These are phyloP conservation scores for Diorhabda carinulata DNA, from an alignment of 1,140 invertebrate genomes.

Conservation along the genomic window DNA sequence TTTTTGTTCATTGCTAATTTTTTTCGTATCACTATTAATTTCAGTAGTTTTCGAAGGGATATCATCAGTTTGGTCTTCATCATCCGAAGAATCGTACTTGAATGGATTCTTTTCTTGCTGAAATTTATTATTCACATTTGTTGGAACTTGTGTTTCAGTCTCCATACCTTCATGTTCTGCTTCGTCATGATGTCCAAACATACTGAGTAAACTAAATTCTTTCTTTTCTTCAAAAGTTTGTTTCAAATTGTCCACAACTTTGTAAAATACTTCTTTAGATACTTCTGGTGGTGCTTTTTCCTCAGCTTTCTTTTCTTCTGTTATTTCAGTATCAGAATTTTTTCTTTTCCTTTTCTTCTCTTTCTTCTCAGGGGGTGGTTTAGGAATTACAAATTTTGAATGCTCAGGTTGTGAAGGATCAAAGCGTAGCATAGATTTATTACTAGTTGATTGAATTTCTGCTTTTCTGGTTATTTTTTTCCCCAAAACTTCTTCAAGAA, in stretches of 20 bases:
- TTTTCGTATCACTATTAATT: conserved; percentile 24
- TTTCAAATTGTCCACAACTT: conserved; percentile 57
- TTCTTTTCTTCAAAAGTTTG: conserved; percentile 51
- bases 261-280: conserved; percentile 62
- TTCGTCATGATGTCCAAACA: conserved; percentile 48
- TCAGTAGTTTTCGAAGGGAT: conserved; percentile 17
- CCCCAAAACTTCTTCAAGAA: conserved; percentile 17
- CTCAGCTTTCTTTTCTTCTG: conserved; percentile 39
- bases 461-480: conserved; percentile 6
- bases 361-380: conserved; percentile 29
- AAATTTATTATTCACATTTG: conserved; percentile 7
- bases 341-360: conserved; percentile 44
- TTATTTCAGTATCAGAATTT: conserved; percentile 16
- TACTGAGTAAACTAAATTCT: conserved; percentile 58
- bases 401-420: conserved; percentile 58
- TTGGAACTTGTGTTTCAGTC: neutral
- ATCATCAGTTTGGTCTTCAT: conserved; percentile 46
- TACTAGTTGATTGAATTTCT: neutral
- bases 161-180: conserved; percentile 44
- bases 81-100: conserved; percentile 61
- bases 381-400: conserved; percentile 42
- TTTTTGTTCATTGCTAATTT: conserved; percentile 27
- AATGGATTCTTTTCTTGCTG: conserved; percentile 51
- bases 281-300: conserved; percentile 46
- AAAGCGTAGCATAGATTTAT: conserved; percentile 56